phyloP scores from a whole-genome alignment of 2,888 invertebrate genomes.

The Caenorhabditis sinica region DNA sequence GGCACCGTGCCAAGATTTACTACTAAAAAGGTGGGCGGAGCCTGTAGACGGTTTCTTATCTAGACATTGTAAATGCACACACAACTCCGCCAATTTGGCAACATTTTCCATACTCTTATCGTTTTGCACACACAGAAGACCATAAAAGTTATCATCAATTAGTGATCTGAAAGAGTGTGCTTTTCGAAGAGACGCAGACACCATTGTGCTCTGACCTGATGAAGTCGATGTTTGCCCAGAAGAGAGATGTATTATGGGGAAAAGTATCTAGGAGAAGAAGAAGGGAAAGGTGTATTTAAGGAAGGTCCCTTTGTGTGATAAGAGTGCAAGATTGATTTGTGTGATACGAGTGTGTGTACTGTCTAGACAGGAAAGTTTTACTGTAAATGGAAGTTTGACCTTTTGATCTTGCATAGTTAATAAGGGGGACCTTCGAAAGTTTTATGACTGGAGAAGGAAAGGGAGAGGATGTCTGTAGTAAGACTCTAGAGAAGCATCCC shows the following conservation, averaged over 20 bases:
- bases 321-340: constrained; percentile 6
- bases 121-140: constrained; percentile 47
- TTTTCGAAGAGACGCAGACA: constrained; percentile 16
- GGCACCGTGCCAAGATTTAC: constrained; percentile 9
- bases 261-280: background rate
- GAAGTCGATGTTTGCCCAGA: constrained; percentile 25
- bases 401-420: background rate
- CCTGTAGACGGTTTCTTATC: constrained; percentile 21
- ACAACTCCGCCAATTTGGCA: constrained; percentile 50
- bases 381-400: background rate
- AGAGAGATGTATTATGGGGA: background rate
- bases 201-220: constrained; percentile 24
- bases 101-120: constrained; percentile 42
- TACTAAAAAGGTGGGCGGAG: constrained; percentile 22
- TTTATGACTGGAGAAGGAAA: too few relatives aligned
- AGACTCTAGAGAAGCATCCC: background rate
- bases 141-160: constrained; percentile 66
- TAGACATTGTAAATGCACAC: constrained; percentile 18
- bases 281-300: background rate
- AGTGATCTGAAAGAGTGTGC: constrained; percentile 25
- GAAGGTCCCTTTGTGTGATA: background rate
- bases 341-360: constrained; percentile 1
- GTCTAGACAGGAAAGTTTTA: constrained; percentile 9
- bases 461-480: background rate
- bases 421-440: constrained; percentile 13